A percentile compares a stretch with the other conserved stretches of the same genome.
phyloP scores from a whole-genome alignment of 2,888 invertebrate species.

The Drosophila affinis region DNA sequence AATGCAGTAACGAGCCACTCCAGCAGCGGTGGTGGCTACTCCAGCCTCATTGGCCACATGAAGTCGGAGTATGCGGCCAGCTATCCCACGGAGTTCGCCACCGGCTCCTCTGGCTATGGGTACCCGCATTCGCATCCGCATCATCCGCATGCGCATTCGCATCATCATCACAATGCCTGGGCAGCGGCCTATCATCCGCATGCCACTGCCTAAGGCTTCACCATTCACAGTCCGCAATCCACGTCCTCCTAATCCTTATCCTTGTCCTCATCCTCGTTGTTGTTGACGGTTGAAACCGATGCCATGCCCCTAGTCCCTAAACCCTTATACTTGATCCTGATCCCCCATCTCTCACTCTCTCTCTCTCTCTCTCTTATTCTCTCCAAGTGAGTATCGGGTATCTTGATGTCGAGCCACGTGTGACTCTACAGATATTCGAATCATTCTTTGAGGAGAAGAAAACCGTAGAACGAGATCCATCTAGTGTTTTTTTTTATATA shows the following conservation, averaged over 20 bases:
- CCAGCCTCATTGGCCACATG: constrained; percentile 71
- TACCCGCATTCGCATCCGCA: constrained; percentile 54
- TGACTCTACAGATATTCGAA: background rate
- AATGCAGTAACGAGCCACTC: constrained; percentile 13
- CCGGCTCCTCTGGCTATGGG: constrained; percentile 62
- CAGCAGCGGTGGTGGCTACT: constrained; percentile 48
- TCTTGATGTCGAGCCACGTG: background rate
- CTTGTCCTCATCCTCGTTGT: constrained; percentile 5
- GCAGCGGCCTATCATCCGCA: constrained; percentile 80
- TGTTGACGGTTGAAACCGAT: constrained; percentile 13
- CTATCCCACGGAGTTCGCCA: constrained; percentile 71
- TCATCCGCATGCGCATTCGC: constrained; percentile 39
- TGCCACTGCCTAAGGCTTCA: constrained; percentile 63
- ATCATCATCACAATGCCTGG: constrained; percentile 76
- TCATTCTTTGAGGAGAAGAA: constrained; percentile 2
- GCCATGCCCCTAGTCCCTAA: constrained; percentile 17
- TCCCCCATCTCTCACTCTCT: too few relatives aligned
- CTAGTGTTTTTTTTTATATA: constrained; percentile 31
- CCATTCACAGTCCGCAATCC: too few relatives aligned
- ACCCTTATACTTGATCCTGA: background rate
- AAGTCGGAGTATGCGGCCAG: constrained; percentile 75
- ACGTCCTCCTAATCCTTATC: background rate
- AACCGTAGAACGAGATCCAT: constrained; percentile 34
- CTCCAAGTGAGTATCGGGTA: background rate
- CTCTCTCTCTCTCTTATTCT: background rate